Evolutionary conservation across 2,113 vertebrate species (phyloP), one percentile per base, ranked within the genome.

Genomic region (Bufo gargarizans): DNA sequence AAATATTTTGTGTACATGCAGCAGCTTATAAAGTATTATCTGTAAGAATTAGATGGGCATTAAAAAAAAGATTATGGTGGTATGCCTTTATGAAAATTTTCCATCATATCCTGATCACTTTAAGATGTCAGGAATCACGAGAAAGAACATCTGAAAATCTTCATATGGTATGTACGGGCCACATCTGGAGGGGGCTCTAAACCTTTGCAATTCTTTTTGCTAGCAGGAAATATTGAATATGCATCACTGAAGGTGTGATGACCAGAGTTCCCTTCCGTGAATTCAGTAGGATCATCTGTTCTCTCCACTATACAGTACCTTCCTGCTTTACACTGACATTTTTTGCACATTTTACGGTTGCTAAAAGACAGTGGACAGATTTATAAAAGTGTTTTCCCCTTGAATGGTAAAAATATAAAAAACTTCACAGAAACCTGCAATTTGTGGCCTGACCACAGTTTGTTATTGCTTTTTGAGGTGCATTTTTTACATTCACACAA

Each of bases 151-250:
- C 7, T 69, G 81, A 83, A 83, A 47, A 83, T 83, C 45, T 83
- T 49, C 19, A 50, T 61, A 20, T 69, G 61, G 81, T 69, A 69
- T 67, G 61, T 20, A 20, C 13, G 53, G 19, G 61, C 20, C 63
- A 83, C 81, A 83, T 83, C 81, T 83, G 81, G 81, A 83, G 61
- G 61, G 53, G 61, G 45, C 63, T 83, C 81, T n/a, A 67, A 67
- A 53, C 45, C 61, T 83, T 61, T 50, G 80, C 53, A n/a, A 69
- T 63, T 59, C 43, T 12, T 69, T 83, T n/a, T 65, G 53, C 20
- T 22, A 67, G 9, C 81, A 83, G 81, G 61, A 69, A 82, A 12
- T 67, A 63, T 63, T 47, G 45, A 82, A 50, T 82, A 67, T 79
- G 53, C 53, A 79, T 19, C 10, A 71, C 33, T 80, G 22, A 59